Evolutionary conservation across 2,888 invertebrate species (phyloP).

Genomic region (Alcis repandata): DNA sequence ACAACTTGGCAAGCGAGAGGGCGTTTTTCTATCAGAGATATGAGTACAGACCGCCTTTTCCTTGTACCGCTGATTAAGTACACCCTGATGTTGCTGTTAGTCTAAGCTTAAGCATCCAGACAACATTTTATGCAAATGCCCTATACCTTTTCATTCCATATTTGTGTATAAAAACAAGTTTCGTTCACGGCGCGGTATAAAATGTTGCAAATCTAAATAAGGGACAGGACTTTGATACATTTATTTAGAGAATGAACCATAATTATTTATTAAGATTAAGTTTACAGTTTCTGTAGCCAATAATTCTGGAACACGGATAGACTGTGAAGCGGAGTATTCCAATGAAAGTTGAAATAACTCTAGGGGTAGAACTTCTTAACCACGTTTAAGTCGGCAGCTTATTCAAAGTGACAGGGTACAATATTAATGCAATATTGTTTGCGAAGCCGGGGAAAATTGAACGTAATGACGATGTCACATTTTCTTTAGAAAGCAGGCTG

Average conservation of each 20-base stretch:
- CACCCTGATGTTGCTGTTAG: constrained; percentile 21
- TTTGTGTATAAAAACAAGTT: constrained; percentile 8
- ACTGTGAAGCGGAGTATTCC: constrained; percentile 13
- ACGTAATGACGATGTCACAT: constrained; percentile 60
- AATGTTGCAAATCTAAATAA: constrained; percentile 8
- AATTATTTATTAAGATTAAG: constrained; percentile 14
- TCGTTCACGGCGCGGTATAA: not conserved
- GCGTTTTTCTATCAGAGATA: constrained; percentile 43
- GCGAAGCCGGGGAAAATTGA: constrained; percentile 52
- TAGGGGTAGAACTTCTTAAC: constrained; percentile 30
- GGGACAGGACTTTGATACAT: not conserved
- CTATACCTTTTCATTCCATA: constrained; percentile 17
- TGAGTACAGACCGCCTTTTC: constrained; percentile 44
- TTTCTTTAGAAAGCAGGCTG: constrained; percentile 74
- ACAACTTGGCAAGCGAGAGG: constrained; percentile 37
- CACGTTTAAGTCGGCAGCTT: constrained; percentile 37
- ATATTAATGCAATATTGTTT: constrained; percentile 47
- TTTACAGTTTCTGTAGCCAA: constrained; percentile 6
- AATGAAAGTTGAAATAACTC: constrained; percentile 27
- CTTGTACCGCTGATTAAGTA: constrained; percentile 39
- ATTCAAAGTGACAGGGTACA: constrained; percentile 38
- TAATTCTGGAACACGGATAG: not conserved
- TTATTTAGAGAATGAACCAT: not conserved
- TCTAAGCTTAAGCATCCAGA: constrained; percentile 2
- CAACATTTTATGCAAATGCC: constrained; percentile 19